Evolutionary conservation across 2,888 invertebrate genomes (phyloP), one percentile per base, ranked within the genome.

Genomic region (Flexamia atlantica): DNA sequence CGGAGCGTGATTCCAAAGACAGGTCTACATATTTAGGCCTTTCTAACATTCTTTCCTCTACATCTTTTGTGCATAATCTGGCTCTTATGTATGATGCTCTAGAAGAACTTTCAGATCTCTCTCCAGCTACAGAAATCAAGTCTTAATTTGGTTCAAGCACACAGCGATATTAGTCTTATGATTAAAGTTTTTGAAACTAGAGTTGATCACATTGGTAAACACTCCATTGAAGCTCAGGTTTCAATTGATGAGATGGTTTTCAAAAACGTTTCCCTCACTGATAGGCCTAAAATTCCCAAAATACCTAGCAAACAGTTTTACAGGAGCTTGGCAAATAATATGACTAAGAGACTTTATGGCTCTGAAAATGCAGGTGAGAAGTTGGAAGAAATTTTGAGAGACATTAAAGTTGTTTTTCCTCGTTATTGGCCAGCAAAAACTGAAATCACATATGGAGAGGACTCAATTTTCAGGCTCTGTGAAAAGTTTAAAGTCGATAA

Each of bases 221-320:
- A 12, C 17, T 4, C 46, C 2, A 12, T 46, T 2, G 46, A 46
- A 46, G 46, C 46, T 46, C 4, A 46, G 17, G 17, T 17, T 17
- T 4, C 46, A 9, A 12, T 46, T 3, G n/a, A 46, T 9, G 30
- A 70, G 2, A 25, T 28, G 25, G 28, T 12, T 0, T 79, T 46
- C 17, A 12, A 79, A 46, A 53, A 79, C 53, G 46, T 2, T 4
- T 0, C 12, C 0, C 50, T 79, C 28, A 9, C 0, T 50, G 28
- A 79, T 17, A 42, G 28, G 42, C 12, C 46, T 20, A 60, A 60
- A 12, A 60, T 60, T 60, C 28, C 5, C 2, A 79, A 2, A 4
- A 79, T 46, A 20, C 79, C 46, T 12, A 30, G 23, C 10, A 79
- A 79, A 79, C 79, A 79, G 40, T 74, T 40, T n/a, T 74, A 74